Conservation (phyloP, 1,140 invertebrate species). For the Pseudomyrmex dendroicus region DNA sequence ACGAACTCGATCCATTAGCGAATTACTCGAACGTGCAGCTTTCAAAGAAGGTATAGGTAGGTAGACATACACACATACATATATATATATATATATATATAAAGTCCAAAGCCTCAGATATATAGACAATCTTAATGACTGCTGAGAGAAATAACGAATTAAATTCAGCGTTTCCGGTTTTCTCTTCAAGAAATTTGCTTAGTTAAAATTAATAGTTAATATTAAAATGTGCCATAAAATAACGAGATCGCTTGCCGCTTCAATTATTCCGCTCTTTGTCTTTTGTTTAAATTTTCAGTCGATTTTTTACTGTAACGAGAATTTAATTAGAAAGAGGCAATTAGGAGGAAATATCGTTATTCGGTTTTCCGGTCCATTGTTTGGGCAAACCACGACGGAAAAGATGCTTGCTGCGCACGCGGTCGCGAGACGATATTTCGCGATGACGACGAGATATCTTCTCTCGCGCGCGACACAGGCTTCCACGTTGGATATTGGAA, state of each 20-base stretch:
- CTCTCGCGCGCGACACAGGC: not conserved
- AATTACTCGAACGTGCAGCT: constrained; percentile 25
- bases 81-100: too few relatives aligned
- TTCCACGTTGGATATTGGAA: not conserved
- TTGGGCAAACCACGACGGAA: too few relatives aligned
- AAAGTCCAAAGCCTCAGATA: not conserved
- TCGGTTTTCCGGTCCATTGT: not conserved
- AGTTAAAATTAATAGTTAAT: too few relatives aligned
- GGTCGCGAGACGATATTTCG: not conserved
- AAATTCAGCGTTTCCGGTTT: not conserved
- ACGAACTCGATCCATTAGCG: constrained; percentile 33
- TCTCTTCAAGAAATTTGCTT: too few relatives aligned
- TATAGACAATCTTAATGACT: not conserved
- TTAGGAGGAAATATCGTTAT: not conserved
- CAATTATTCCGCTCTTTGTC: too few relatives aligned
- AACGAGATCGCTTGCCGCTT: too few relatives aligned
- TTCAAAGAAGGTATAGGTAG: not conserved
- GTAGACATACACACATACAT: too few relatives aligned
- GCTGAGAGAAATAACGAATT: not conserved
- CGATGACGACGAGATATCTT: not conserved
- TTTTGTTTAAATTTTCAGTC: not conserved
- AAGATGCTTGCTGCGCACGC: not conserved
- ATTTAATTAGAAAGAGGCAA: too few relatives aligned
- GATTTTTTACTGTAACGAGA: not conserved
- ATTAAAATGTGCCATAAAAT: too few relatives aligned